Percentiles rank a stretch among this genome's conserved stretches.
Conservation (phyloP, 2,113 vertebrate genomes). For the Rhineura floridana region DNA sequence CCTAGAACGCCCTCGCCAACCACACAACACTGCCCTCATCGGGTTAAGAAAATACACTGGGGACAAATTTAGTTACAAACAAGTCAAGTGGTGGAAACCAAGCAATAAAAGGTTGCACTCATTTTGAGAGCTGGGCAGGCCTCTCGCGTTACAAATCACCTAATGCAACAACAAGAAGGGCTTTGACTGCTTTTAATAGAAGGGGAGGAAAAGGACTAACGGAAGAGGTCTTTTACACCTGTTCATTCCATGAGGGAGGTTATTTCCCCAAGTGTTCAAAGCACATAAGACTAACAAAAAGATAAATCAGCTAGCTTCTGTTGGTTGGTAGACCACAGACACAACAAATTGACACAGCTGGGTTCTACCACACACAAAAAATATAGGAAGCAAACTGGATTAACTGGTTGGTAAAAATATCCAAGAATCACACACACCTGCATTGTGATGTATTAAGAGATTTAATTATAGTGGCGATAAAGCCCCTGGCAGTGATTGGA, state of each 20-base stretch:
- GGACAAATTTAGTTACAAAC: slow-evolving; percentile 3
- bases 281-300: background rate
- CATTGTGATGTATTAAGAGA: background rate
- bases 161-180: background rate
- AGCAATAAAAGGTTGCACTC: slow-evolving; percentile 7
- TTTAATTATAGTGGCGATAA: background rate
- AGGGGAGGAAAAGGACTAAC: background rate
- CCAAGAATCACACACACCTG: slow-evolving; percentile 37
- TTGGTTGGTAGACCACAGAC: background rate
- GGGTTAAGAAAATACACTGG: background rate
- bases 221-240: background rate
- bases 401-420: slow-evolving; percentile 28
- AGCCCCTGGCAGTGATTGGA: background rate
- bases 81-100: background rate
- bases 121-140: background rate
- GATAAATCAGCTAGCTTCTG: slow-evolving; percentile 18
- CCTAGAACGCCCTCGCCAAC: background rate
- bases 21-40: background rate
- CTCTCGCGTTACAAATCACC: background rate
- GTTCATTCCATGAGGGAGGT: background rate
- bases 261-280: slow-evolving; percentile 3
- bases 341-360: slow-evolving; percentile 52
- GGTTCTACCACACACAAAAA: slow-evolving; percentile 11
- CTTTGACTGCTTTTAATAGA: background rate
- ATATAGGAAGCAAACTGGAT: slow-evolving; percentile 11